A percentile compares a stretch with the other conserved stretches of the same genome.
Evolutionary conservation across 2,113 vertebrate species (phyloP).

Genomic region (Nesogale talazaci): DNA sequence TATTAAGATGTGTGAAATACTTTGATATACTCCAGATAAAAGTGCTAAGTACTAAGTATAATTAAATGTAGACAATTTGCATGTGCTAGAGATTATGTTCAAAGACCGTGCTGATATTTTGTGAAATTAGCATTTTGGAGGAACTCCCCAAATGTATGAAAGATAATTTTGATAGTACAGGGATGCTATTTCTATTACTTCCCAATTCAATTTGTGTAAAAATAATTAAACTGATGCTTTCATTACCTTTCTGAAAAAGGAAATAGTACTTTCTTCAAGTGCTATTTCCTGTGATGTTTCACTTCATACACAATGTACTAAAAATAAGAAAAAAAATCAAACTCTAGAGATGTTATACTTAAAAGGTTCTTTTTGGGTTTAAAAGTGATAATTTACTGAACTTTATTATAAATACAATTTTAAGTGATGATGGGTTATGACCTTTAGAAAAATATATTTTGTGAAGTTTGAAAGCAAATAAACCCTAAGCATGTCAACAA

Average conservation of each 20-base stretch:
- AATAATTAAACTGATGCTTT: conserved; percentile 50
- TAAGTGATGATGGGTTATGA: neutral
- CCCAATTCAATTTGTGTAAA: conserved; percentile 32
- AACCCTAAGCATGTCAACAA: neutral
- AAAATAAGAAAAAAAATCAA: conserved; percentile 57
- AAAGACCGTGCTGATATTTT: conserved; percentile 47
- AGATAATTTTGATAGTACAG: conserved; percentile 42
- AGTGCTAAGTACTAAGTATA: conserved; percentile 55
- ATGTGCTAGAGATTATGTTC: conserved; percentile 65
- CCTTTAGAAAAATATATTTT: neutral
- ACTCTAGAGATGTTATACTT: conserved; percentile 48
- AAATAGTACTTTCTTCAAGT: conserved; percentile 68
- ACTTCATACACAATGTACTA: conserved; percentile 59
- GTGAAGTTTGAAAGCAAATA: conserved; percentile 28
- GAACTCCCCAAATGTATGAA: conserved; percentile 60
- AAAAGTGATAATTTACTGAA: conserved; percentile 34
- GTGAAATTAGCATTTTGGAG: conserved; percentile 64
- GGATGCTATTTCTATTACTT: conserved; percentile 66
- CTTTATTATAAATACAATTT: conserved; percentile 31
- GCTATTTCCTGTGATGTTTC: conserved; percentile 64
- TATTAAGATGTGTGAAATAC: conserved; percentile 68
- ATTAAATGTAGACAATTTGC: conserved; percentile 64
- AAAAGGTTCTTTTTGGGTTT: conserved; percentile 45
- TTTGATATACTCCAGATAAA: conserved; percentile 60
- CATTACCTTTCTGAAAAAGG: conserved; percentile 65